These are phyloP conservation scores for Zaprionus taronus DNA, from an alignment of 1,140 invertebrate genomes.

Conservation along the genomic window DNA sequence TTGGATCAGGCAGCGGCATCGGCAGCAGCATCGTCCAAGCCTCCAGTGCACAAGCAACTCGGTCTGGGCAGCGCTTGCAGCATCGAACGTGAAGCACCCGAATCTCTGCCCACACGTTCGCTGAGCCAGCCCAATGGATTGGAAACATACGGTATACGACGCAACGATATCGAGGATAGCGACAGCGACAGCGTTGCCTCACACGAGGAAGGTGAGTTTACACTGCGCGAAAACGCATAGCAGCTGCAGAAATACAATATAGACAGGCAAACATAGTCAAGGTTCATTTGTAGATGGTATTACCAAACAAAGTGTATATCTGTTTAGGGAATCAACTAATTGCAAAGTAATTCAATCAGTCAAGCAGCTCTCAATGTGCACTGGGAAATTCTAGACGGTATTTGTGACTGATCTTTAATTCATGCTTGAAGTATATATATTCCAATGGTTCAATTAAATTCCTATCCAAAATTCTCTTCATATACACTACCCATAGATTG, in stretches of 20 bases:
- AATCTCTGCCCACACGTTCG: slow-evolving; percentile 88
- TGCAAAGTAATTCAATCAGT: background rate
- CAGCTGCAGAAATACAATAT: background rate
- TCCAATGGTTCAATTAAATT: no score
- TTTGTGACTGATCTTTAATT: background rate
- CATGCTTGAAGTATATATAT: background rate
- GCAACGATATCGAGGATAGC: slow-evolving; percentile 71
- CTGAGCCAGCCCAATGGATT: slow-evolving; percentile 90
- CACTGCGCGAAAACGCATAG: background rate
- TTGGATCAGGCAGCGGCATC: slow-evolving; percentile 29
- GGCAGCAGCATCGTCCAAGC: slow-evolving; percentile 25
- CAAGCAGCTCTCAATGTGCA: background rate
- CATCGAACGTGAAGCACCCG: slow-evolving; percentile 77
- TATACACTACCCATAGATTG: no score
- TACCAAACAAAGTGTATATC: background rate
- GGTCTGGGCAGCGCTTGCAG: slow-evolving; percentile 32
- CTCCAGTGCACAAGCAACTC: slow-evolving; percentile 49
- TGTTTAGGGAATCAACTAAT: background rate
- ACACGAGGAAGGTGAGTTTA: slow-evolving; percentile 75
- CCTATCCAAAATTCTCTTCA: no score
- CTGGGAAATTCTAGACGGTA: background rate
- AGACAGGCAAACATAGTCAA: background rate
- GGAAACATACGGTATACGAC: slow-evolving; percentile 84
- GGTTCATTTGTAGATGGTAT: background rate
- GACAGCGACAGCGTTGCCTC: slow-evolving; percentile 80